Base-by-base conservation (phyloP, 1,140 invertebrate genomes). In the honey bee (Apis mellifera) region DNA sequence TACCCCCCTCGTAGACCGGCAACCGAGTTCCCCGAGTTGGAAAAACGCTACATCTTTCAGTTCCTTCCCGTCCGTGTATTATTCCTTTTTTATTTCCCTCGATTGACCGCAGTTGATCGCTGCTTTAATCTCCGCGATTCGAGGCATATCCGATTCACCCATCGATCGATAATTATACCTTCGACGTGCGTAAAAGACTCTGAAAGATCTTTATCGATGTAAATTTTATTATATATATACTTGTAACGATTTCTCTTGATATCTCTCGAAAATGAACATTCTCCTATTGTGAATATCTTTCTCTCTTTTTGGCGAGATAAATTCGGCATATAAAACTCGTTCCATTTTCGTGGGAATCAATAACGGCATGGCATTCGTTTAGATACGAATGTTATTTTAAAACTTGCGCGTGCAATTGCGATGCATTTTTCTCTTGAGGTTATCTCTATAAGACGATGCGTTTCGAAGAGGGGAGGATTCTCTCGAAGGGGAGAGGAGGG, bases 11-110 rank as follows among this genome's bases (percentile, higher is more conserved):
- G n/a, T 32, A 68, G 21, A 74, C 50, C 21, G 19, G 8, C 66
- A 9, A 78, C 23, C n/a, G 17, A 50, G 23, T 60, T n/a, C 13
- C n/a, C 59, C 71, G n/a, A 23, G 42, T 0, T 64, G 54, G 64
- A 77, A 77, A 68, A 77, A 75, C 48, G n/a, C 42, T 26, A 9
- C 74, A n/a, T 50, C 60, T 54, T 55, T 77, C 50, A 66, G 50
- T 76, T 76, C n/a, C 52, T 26, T 52, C 19, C 32, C 32, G 19
- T 3, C 50, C 19, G 48, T 64, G 26, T 54, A 42, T n/a, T 13
- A 2, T 11, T 12, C 26, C 26, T 19, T 9, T 60, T 60, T n/a
- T n/a, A n/a, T n/a, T n/a, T n/a, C n/a, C 21, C 17, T n/a, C 73
- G 19, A 21, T 21, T 21, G 50, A 13, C 50, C 62, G n/a, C n/a